A percentile compares a stretch with the other conserved stretches of the same genome.
phyloP scores from a whole-genome alignment of 2,797 vertebrate species.

The Schizopygopsis malacanthus region DNA sequence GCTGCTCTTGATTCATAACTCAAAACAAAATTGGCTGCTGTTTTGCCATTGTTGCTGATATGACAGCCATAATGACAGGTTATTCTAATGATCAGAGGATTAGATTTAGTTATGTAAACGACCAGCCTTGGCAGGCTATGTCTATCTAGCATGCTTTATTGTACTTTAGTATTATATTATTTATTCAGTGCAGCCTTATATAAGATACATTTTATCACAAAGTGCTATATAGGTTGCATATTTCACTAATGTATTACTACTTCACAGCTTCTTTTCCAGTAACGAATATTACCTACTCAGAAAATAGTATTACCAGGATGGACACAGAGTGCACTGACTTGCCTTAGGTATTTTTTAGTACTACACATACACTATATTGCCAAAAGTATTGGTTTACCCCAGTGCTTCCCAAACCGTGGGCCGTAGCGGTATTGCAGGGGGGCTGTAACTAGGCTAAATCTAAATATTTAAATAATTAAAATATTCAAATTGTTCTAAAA shows the following conservation, averaged over 20 bases:
- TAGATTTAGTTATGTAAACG: constrained; percentile 22
- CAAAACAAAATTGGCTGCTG: background rate
- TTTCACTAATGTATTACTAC: background rate
- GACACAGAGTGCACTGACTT: background rate
- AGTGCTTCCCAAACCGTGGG: no score
- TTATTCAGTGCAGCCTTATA: background rate
- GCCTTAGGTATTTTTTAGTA: background rate
- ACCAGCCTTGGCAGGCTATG: background rate
- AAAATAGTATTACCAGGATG: background rate
- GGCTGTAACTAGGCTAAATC: no score
- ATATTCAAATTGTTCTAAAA: no score
- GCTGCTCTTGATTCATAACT: background rate
- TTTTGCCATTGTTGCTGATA: background rate
- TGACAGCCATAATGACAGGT: background rate
- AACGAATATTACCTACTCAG: background rate
- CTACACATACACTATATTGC: no score
- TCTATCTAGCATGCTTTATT: background rate
- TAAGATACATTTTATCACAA: background rate
- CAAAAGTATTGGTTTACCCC: no score
- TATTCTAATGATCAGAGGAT: background rate
- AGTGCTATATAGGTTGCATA: background rate
- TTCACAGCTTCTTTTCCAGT: background rate
- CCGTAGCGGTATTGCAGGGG: no score
- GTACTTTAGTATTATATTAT: background rate
- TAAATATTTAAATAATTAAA: no score